Evolutionary conservation across 2,888 invertebrate species (phyloP).

Genomic region (Cerceris ruficornis): DNA sequence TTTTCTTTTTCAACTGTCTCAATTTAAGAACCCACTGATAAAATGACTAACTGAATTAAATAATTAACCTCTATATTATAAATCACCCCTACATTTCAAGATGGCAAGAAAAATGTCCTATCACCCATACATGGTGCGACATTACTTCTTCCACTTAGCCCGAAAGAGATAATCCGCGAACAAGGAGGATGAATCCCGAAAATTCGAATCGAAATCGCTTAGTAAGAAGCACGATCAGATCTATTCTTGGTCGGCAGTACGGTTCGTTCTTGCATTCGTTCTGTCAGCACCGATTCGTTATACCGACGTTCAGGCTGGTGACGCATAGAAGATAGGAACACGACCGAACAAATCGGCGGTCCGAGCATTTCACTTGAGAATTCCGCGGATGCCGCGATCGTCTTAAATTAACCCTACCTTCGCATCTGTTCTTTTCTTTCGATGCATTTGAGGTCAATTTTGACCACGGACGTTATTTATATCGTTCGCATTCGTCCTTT

Average conservation of each 20-base stretch:
- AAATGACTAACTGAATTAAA: too few species aligned
- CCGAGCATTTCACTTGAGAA: slow-evolving; percentile 45
- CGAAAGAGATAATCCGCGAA: background rate
- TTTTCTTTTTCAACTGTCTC: too few species aligned
- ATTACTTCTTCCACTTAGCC: background rate
- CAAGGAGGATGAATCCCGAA: slow-evolving; percentile 20
- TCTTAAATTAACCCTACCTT: slow-evolving; percentile 65
- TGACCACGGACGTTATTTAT: background rate
- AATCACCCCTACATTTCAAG: too few species aligned
- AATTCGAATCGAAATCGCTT: slow-evolving; percentile 45
- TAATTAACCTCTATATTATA: too few species aligned
- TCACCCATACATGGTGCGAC: too few species aligned
- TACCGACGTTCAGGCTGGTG: slow-evolving; percentile 24
- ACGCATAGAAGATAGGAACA: slow-evolving; percentile 38
- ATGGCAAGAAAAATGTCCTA: too few species aligned
- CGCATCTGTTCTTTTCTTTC: slow-evolving; percentile 11
- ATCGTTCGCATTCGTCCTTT: background rate
- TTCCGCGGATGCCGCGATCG: slow-evolving; percentile 58
- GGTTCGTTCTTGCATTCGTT: slow-evolving; percentile 21
- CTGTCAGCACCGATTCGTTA: slow-evolving; percentile 42
- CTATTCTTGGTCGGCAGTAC: slow-evolving; percentile 50
- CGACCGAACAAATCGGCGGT: slow-evolving; percentile 44
- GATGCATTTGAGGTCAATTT: slow-evolving; percentile 17
- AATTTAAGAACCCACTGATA: too few species aligned
- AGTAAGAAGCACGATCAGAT: slow-evolving; percentile 45